Percentiles rank a stretch among this genome's conserved stretches.
These are phyloP conservation scores for Megalopta genalis DNA, from an alignment of 1,140 invertebrate species.

Conservation along the genomic window DNA sequence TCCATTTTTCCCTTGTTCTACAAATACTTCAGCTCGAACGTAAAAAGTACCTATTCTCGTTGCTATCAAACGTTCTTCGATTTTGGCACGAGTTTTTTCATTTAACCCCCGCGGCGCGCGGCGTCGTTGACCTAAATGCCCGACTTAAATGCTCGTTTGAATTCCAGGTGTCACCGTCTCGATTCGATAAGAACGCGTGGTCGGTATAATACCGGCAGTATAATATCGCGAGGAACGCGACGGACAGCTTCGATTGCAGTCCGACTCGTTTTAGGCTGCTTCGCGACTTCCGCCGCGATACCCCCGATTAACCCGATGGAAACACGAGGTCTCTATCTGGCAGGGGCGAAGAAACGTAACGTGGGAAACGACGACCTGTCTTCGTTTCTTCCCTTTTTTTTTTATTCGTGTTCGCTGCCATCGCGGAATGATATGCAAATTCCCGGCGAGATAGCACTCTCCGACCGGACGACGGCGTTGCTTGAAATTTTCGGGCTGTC, in stretches of 20 bases:
- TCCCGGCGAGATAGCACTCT: slow-evolving; percentile 17
- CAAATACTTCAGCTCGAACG: no score
- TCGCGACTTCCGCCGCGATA: slow-evolving; percentile 47
- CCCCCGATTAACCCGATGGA: slow-evolving; percentile 23
- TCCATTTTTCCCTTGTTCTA: no score
- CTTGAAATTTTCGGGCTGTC: slow-evolving; percentile 30
- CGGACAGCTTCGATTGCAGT: background rate
- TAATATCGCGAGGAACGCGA: background rate
- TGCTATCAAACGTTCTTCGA: no score
- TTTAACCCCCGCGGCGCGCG: no score
- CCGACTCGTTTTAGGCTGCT: slow-evolving; percentile 23
- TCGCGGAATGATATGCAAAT: slow-evolving; percentile 41
- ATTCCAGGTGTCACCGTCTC: background rate
- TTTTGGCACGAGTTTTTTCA: no score
- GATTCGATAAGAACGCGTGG: background rate
- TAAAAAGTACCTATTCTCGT: no score
- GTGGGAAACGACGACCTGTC: slow-evolving; percentile 1
- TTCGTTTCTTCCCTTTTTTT: background rate
- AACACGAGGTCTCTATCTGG: background rate
- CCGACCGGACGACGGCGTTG: background rate
- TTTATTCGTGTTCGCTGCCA: background rate
- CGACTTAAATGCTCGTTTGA: background rate
- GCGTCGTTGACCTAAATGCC: slow-evolving; percentile 1
- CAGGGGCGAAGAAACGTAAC: slow-evolving; percentile 10
- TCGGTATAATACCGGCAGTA: slow-evolving; percentile 8